Conservation (phyloP, 2,113 vertebrate species). For the Dipodomys ordii region DNA sequence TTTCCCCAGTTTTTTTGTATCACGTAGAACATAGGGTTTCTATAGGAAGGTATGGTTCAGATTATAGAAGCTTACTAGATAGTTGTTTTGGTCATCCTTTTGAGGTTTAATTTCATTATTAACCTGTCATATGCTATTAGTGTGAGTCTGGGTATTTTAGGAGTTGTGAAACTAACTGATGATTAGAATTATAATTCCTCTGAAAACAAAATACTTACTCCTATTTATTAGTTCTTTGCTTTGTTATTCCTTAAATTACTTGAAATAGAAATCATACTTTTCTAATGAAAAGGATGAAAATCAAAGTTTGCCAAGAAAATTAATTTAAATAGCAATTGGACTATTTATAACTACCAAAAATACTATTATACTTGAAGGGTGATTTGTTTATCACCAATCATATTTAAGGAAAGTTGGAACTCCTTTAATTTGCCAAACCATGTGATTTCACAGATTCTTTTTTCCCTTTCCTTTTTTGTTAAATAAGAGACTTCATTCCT, state of each 20-base stretch:
- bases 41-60: background rate
- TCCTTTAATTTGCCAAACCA: slow-evolving; percentile 66
- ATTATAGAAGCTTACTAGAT: background rate
- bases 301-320: background rate
- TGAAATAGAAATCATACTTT: background rate
- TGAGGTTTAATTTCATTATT: background rate
- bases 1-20: background rate
- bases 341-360: background rate
- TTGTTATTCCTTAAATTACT: background rate
- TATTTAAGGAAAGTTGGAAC: slow-evolving; percentile 52
- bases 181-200: background rate
- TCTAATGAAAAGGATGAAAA: background rate
- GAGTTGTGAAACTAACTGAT: background rate
- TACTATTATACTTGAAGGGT: background rate
- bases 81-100: background rate
- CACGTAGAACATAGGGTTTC: background rate
- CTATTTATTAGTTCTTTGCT: background rate
- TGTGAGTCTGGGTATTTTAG: background rate
- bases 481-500: slow-evolving; percentile 73
- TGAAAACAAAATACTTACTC: background rate
- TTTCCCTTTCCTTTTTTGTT: slow-evolving; percentile 60
- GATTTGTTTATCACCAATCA: background rate
- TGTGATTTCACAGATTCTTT: slow-evolving; percentile 76
- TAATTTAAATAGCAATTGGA: background rate
- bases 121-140: background rate